phyloP scores from a whole-genome alignment of 2,888 invertebrate genomes.

The Drosophila borealis region DNA sequence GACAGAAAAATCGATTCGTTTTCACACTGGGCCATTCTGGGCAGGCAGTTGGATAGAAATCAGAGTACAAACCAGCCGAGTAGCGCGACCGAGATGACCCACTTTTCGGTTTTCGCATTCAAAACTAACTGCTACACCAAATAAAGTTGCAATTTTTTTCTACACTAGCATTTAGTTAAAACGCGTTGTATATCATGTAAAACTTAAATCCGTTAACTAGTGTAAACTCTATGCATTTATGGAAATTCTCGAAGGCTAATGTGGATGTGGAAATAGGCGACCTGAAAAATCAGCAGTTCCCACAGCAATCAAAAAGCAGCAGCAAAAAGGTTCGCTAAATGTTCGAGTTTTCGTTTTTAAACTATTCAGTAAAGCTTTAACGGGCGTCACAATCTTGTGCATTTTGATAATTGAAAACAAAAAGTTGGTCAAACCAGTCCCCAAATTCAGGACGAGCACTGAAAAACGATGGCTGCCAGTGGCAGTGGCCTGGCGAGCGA shows the following conservation, averaged over 20 bases:
- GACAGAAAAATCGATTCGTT: constrained; percentile 82
- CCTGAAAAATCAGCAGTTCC: constrained; percentile 70
- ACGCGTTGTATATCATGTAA: constrained; percentile 68
- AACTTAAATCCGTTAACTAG: constrained; percentile 61
- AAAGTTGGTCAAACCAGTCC: constrained; percentile 17
- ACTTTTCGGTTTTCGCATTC: constrained; percentile 84
- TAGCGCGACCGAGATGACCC: constrained; percentile 84
- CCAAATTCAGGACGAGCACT: constrained; percentile 41
- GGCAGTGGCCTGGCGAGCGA: constrained; percentile 34
- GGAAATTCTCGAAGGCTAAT: constrained; percentile 70
- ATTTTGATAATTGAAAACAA: constrained; percentile 13
- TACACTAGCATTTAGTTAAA: constrained; percentile 65
- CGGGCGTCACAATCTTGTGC: constrained; percentile 6
- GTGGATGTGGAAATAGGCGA: constrained; percentile 72
- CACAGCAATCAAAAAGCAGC: constrained; percentile 63
- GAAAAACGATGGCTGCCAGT: constrained; percentile 49
- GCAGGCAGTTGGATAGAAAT: constrained; percentile 78
- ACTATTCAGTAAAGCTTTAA: constrained; percentile 1
- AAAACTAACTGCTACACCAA: constrained; percentile 76
- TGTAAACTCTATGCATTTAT: constrained; percentile 80
- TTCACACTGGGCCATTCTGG: constrained; percentile 76
- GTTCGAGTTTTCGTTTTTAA: constrained; percentile 23
- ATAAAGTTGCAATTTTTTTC: constrained; percentile 71
- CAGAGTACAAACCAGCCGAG: constrained; percentile 82
- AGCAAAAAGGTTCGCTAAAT: constrained; percentile 69